Base-by-base conservation (phyloP, 2,888 invertebrate species). In the Volucella bombylans region DNA sequence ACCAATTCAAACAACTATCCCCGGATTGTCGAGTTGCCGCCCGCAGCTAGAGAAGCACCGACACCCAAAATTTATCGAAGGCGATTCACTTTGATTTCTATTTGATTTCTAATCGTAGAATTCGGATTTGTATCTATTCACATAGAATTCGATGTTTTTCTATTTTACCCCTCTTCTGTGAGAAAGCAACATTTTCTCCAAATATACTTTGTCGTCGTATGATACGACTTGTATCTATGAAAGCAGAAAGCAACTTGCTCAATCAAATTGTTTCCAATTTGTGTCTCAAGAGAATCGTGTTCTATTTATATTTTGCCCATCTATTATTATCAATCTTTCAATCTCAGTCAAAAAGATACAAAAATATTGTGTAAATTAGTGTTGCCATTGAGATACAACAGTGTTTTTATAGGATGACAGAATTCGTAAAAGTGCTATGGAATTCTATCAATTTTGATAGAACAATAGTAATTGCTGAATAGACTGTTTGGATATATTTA, bases 41-140 rank as follows among this genome's bases (percentile, higher is more conserved):
- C 49, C 12, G 14, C 8, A 12, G n/a, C 14, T 49, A n/a, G 4
- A n/a, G 6, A 9, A 11, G 2, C 49, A 49, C 12, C 14, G 12
- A 45, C 50, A 65, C 18, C 41, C 11, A 41, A 59, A 59, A 65
- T 23, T 43, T 49, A 81, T 64, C 54, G 43, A 68, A 81, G 62
- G 68, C 62, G 55, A 64, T 74, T 69, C 43, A 57, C 68, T 74
- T 59, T 69, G 74, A 81, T 64, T 81, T 69, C 74, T 74, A 81
- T 81, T 81, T 81, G 81, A 81, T 69, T 81, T 81, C 69, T 67
- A 79, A 79, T 67, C 47, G 52, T 31, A 31, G 31, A 79, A 15
- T 67, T 81, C 68, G 57, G 57, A 74, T 74, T 74, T 81, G 64
- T 69, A 69, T 45, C 57, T 80, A 49, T 57, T 41, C 65, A 55